Conservation (phyloP, 2,113 vertebrate genomes). For the Nesospiza acunhae region DNA sequence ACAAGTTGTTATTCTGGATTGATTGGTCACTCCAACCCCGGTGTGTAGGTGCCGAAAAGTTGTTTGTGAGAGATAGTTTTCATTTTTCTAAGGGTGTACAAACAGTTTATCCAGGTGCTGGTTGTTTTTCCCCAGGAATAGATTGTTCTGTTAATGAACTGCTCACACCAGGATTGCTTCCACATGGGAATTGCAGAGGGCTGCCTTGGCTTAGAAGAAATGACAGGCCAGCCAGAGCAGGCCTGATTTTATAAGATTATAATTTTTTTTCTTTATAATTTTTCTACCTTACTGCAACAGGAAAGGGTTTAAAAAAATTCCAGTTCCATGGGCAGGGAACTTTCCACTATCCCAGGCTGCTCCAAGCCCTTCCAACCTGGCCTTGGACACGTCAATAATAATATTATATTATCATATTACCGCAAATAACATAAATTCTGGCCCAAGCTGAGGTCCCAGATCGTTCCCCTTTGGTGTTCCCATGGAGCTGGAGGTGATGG, state of each 20-base stretch:
- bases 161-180: background rate
- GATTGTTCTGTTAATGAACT: background rate
- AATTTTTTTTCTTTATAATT: background rate
- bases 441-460: background rate
- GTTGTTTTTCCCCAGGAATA: background rate
- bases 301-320: background rate
- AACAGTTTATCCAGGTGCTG: too few species aligned
- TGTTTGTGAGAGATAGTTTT: background rate
- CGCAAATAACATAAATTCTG: background rate
- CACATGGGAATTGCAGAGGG: background rate
- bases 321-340: background rate
- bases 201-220: background rate
- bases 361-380: background rate
- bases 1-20: background rate
- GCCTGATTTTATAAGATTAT: background rate
- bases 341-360: background rate
- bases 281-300: background rate
- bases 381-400: too few species aligned
- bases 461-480: fast-evolving
- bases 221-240: background rate
- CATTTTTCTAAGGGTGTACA: too few species aligned
- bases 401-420: background rate
- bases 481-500: background rate
- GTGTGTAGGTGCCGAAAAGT: background rate
- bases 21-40: fast-evolving